These are phyloP conservation scores for Gyrodactylus bullatarudis DNA, from an alignment of 1,140 invertebrate species.

Conservation along the genomic window DNA sequence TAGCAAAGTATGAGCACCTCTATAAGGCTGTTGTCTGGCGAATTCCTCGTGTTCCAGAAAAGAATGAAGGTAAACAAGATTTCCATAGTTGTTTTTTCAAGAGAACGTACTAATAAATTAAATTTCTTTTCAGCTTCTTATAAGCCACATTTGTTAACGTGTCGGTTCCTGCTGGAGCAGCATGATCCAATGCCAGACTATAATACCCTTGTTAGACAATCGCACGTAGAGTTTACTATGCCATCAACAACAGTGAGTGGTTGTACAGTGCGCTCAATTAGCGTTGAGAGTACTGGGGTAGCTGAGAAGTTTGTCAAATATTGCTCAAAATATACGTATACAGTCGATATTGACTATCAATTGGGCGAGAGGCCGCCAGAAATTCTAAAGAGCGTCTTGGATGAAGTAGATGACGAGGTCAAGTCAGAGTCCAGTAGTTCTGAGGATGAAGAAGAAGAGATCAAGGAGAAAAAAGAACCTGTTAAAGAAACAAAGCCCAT, in stretches of 20 bases:
- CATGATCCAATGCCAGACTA: background rate
- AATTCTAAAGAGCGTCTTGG: background rate
- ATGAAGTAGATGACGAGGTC: background rate
- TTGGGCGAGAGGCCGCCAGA: background rate
- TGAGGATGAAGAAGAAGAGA: background rate
- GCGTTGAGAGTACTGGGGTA: background rate
- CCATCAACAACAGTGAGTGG: constrained; percentile 1
- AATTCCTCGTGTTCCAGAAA: constrained; percentile 67
- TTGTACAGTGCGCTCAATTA: background rate
- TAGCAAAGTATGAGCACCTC: constrained; percentile 95
- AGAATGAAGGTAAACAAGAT: constrained; percentile 60
- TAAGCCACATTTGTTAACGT: constrained; percentile 4
- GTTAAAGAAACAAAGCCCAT: background rate
- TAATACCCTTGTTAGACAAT: background rate
- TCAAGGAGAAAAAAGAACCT: background rate
- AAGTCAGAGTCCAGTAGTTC: background rate
- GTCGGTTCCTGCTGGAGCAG: background rate
- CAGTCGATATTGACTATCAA: background rate
- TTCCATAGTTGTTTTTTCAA: background rate
- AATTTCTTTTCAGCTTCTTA: background rate
- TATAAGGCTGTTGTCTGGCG: constrained; percentile 86
- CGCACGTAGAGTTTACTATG: constrained; percentile 5
- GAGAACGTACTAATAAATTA: background rate
- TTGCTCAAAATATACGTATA: background rate
- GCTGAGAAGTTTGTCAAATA: constrained; percentile 6